Evolutionary conservation across 2,888 invertebrate species (phyloP), one percentile per base, ranked within the genome.

Genomic region (Hemicrepidius hirtus): DNA sequence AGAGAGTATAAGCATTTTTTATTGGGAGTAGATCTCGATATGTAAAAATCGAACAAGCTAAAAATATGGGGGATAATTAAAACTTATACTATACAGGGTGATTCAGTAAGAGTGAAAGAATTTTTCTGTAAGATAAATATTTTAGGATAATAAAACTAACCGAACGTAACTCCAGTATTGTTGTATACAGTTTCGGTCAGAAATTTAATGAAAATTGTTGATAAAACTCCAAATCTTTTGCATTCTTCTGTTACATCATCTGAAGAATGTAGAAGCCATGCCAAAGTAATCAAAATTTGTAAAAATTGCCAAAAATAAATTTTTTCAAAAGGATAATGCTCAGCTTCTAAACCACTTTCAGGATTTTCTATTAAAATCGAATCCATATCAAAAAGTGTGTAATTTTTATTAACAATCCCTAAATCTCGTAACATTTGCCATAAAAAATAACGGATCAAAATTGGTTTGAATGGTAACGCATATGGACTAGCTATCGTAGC

Each of bases 221-320:
- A 87, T 57, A 89, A 78, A 76, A 88, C 87, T 32, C 90, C 90
- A 75, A 88, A 87, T 1, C 85, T 86, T 73, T 85, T 86, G 10
- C 80, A 80, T 1, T 83, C 84, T 5, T 86, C 85, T 35, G 87
- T 75, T 49, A 82, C 77, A 69, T 79, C 84, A 78, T 86, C 55
- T 18, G 71, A 86, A 0, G 87, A 84, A 77, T 89, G 89, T 18
- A 90, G 77, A 76, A 84, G 85, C 82, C 86, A 88, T 1, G 90
- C 87, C 24, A 89, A 85, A 41, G 88, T 86, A 71, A 91, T 84
- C 10, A 91, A 77, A 37, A 88, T 88, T 72, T 90, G 90, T 37
- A 90, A 68, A 82, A 90, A 91, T 82, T 92, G 91, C 90, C 91
- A 91, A 79, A 89, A 90, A 81, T 90, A 89, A 78, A 91, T 87